phyloP scores from a whole-genome alignment of 2,888 invertebrate genomes.

The Dromius quadrimaculatus region DNA sequence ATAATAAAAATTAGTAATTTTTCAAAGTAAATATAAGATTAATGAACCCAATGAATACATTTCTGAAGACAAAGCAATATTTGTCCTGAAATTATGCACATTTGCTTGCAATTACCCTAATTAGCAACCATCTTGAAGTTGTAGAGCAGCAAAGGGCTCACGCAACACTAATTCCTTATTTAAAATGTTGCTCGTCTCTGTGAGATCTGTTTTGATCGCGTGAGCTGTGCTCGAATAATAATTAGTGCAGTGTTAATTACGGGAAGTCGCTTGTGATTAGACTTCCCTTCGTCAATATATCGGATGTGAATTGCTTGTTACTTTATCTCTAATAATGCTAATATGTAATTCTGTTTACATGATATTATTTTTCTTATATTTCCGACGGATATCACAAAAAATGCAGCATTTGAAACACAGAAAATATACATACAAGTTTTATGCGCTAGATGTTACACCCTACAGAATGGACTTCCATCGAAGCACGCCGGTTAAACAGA shows the following conservation, averaged over 20 bases:
- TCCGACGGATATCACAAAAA: too few relatives aligned
- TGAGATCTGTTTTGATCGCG: conserved; percentile 27
- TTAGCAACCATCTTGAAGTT: background rate
- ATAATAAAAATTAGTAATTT: too few relatives aligned
- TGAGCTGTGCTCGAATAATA: conserved; percentile 37
- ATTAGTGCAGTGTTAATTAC: conserved; percentile 46
- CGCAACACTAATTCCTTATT: background rate
- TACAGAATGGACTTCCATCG: too few relatives aligned
- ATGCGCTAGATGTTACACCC: too few relatives aligned
- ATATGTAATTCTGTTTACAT: conserved; percentile 15
- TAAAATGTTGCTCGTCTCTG: too few relatives aligned
- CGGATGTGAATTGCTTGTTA: conserved; percentile 18
- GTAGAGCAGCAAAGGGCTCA: background rate
- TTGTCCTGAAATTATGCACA: background rate
- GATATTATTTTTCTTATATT: background rate
- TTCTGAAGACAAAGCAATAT: background rate
- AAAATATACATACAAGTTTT: too few relatives aligned
- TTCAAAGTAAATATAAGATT: too few relatives aligned
- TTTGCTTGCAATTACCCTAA: background rate
- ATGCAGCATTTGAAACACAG: too few relatives aligned
- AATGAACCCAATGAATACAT: background rate
- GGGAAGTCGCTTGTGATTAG: conserved; percentile 41
- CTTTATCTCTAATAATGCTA: conserved; percentile 17
- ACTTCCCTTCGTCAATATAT: conserved; percentile 46
- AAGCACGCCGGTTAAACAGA: too few relatives aligned